Percentiles rank a stretch among this genome's conserved stretches.
These are phyloP conservation scores for Lichenostomus cassidix DNA, from an alignment of 2,113 vertebrate species.

Conservation along the genomic window DNA sequence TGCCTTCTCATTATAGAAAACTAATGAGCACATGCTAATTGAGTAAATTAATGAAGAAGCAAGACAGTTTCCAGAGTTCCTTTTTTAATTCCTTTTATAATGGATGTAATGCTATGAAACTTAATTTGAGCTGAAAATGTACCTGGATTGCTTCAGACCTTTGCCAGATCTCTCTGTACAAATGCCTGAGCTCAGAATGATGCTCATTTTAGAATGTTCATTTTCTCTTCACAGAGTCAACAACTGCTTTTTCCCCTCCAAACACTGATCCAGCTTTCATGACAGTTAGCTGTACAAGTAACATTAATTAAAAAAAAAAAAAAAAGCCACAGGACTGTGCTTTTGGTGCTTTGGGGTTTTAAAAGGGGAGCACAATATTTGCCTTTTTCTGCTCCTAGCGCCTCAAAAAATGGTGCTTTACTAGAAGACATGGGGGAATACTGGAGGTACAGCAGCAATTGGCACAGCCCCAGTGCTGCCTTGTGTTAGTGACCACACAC, in stretches of 20 bases:
- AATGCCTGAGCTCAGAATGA: not conserved
- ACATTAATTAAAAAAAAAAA: not conserved
- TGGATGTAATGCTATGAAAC: not conserved
- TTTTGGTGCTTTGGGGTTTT: not conserved
- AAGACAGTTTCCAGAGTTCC: not conserved
- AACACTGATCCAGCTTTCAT: not conserved
- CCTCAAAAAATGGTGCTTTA: not conserved
- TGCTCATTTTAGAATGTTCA: not conserved
- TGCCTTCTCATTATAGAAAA: not conserved
- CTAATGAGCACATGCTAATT: not conserved
- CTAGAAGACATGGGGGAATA: not conserved
- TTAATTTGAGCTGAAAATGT: not conserved
- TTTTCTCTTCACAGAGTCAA: not conserved
- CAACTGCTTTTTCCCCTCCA: not conserved
- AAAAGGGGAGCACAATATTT: not conserved
- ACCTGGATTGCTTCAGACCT: not conserved
- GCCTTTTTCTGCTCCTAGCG: not conserved
- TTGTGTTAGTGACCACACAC: not conserved
- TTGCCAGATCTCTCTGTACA: not conserved
- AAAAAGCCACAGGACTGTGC: not conserved
- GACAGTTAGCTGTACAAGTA: not conserved
- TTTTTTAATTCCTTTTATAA: not conserved
- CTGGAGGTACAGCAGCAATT: not conserved
- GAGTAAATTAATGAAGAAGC: not conserved
- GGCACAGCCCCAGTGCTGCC: not conserved